Percentiles rank a stretch among this genome's conserved stretches.
These are phyloP conservation scores for Orius insidiosus DNA, from an alignment of 1,140 invertebrate species.

Conservation along the genomic window DNA sequence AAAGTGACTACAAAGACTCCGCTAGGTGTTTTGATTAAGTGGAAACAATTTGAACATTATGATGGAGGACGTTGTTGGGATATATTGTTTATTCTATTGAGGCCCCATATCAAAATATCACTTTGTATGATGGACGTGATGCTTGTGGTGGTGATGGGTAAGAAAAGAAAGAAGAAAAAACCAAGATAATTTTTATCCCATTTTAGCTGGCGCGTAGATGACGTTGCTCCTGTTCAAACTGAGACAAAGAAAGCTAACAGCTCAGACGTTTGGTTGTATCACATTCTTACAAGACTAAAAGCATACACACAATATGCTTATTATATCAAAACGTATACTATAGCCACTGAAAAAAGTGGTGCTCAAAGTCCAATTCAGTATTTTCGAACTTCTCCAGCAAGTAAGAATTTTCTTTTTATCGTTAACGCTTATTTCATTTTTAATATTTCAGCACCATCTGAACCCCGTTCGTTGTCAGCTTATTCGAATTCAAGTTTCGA, in stretches of 20 bases:
- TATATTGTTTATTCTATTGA: conserved; percentile 65
- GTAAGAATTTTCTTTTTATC: conserved; percentile 26
- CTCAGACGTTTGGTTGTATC: conserved; percentile 16
- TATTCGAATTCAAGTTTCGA: conserved; percentile 37
- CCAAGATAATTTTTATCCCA: conserved; percentile 14
- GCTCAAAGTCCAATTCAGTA: conserved; percentile 64
- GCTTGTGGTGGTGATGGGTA: conserved; percentile 60
- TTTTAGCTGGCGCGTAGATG: conserved; percentile 34
- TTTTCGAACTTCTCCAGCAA: conserved; percentile 55
- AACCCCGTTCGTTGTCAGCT: conserved; percentile 38
- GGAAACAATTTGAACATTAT: conserved; percentile 49
- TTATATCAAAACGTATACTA: conserved; percentile 78
- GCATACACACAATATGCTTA: conserved; percentile 77
- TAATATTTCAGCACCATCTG: conserved; percentile 44
- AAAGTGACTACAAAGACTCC: conserved; percentile 30
- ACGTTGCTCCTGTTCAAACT: conserved; percentile 22
- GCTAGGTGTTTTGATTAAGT: conserved; percentile 36
- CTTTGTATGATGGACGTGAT: conserved; percentile 66
- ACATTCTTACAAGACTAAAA: conserved; percentile 42
- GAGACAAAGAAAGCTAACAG: conserved; percentile 7
- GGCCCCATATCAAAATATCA: conserved; percentile 54
- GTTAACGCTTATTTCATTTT: too few species aligned
- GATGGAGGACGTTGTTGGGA: conserved; percentile 57
- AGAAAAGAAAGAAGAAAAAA: conserved; percentile 11
- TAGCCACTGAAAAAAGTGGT: conserved; percentile 56